phyloP scores from a whole-genome alignment of 2,113 vertebrate genomes.

The Poeciliopsis retropinna region DNA sequence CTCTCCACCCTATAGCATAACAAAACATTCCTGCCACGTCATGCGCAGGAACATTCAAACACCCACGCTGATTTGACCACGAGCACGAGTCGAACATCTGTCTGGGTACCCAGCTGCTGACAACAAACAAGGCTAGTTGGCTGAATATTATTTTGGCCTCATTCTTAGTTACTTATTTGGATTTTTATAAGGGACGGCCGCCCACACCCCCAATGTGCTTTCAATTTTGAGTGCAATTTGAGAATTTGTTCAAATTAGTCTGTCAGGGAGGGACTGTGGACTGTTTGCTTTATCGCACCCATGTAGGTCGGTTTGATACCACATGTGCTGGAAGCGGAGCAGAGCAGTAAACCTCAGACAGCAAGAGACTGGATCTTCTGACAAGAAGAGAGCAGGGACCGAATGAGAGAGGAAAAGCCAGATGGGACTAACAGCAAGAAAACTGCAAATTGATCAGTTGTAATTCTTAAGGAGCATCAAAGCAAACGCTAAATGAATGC shows the following conservation, averaged over 20 bases:
- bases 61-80: conserved; percentile 29
- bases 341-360: conserved; percentile 64
- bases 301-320: conserved; percentile 79
- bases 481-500: conserved; percentile 13
- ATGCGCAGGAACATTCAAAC: conserved; percentile 41
- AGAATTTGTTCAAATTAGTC: conserved; percentile 87
- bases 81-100: conserved; percentile 64
- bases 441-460: conserved; percentile 5
- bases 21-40: conserved; percentile 66
- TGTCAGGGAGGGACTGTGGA: conserved; percentile 78
- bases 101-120: conserved; percentile 66
- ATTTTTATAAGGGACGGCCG: conserved; percentile 80
- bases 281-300: conserved; percentile 82
- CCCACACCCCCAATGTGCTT: conserved; percentile 82
- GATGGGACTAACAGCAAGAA: conserved; percentile 11
- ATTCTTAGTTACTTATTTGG: conserved; percentile 79
- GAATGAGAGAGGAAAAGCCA: not conserved
- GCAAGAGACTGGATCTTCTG: conserved; percentile 51
- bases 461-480: conserved; percentile 7
- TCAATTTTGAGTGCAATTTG: conserved; percentile 86
- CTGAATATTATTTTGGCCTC: conserved; percentile 72
- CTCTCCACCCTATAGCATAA: conserved; percentile 64
- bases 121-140: conserved; percentile 68
- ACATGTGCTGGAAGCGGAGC: conserved; percentile 74
- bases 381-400: conserved; percentile 16